Evolutionary conservation across 2,888 invertebrate species (phyloP).

Genomic region (Lysandra coridon): DNA sequence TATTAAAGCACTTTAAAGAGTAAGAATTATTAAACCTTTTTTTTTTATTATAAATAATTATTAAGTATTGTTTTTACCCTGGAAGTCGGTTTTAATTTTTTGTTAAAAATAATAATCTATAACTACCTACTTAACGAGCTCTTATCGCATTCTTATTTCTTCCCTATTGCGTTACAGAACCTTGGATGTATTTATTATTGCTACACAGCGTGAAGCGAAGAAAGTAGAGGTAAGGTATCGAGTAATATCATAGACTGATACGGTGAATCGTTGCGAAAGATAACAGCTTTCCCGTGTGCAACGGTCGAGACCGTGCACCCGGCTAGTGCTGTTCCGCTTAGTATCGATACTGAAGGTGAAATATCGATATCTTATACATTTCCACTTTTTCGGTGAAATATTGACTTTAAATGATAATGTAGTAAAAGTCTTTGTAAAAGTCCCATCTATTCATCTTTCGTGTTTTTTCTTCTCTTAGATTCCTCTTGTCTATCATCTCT

Average conservation of each 20-base stretch:
- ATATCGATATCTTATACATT: neutral
- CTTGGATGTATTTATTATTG: neutral
- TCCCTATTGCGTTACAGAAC: neutral
- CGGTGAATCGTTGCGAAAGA: conserved; percentile 40
- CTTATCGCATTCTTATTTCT: neutral
- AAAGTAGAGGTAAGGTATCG: conserved; percentile 24
- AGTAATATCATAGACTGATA: conserved; percentile 29
- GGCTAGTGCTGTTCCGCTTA: conserved; percentile 20
- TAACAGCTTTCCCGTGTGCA: conserved; percentile 64
- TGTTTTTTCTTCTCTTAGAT: neutral
- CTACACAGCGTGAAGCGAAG: conserved; percentile 7
- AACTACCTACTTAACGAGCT: too few relatives aligned
- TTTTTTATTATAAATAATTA: too few relatives aligned
- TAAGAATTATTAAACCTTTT: too few relatives aligned
- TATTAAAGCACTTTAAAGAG: too few relatives aligned
- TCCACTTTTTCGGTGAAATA: neutral
- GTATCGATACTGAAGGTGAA: neutral
- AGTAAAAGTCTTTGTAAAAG: too few relatives aligned
- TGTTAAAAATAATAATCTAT: too few relatives aligned
- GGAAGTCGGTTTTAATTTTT: too few relatives aligned
- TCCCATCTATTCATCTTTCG: neutral
- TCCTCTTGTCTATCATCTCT: neutral
- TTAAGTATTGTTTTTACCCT: too few relatives aligned
- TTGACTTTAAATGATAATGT: neutral
- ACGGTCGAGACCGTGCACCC: conserved; percentile 44